Conservation (phyloP, 2,888 invertebrate species). For the Idaea dimidiata region DNA sequence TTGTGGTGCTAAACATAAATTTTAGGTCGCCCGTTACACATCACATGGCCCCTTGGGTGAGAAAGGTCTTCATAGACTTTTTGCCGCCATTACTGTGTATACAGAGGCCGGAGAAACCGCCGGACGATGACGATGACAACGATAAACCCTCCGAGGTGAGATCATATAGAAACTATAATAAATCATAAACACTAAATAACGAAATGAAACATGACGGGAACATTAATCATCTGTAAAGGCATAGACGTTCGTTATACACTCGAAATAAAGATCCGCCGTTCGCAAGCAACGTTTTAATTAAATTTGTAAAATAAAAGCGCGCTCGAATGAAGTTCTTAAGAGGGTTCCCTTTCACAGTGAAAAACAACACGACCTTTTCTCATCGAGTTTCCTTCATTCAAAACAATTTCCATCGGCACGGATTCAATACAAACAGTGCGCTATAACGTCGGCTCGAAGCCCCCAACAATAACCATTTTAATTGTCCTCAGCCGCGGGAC, state of each 20-base stretch:
- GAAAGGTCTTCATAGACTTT: slow-evolving; percentile 91
- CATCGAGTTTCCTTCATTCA: slow-evolving; percentile 60
- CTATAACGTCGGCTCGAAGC: slow-evolving; percentile 54
- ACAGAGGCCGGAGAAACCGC: slow-evolving; percentile 91
- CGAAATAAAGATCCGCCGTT: slow-evolving; percentile 39
- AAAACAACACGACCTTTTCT: slow-evolving; percentile 61
- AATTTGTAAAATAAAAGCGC: slow-evolving; percentile 63
- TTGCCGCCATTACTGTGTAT: slow-evolving; percentile 93
- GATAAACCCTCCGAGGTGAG: slow-evolving; percentile 78
- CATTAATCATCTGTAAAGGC: slow-evolving; percentile 45
- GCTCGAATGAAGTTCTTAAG: slow-evolving; percentile 57
- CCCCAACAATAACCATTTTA: slow-evolving; percentile 71
- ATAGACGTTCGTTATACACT: slow-evolving; percentile 37
- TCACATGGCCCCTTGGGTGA: slow-evolving; percentile 95
- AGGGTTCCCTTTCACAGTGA: slow-evolving; percentile 50
- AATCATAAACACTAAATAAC: slow-evolving; percentile 36
- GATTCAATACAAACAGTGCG: slow-evolving; percentile 65
- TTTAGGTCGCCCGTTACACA: slow-evolving; percentile 95
- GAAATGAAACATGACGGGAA: slow-evolving; percentile 35
- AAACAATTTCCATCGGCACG: slow-evolving; percentile 61
- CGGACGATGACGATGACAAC: slow-evolving; percentile 82
- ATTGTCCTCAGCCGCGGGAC: slow-evolving; percentile 65
- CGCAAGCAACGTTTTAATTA: slow-evolving; percentile 54
- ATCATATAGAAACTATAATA: slow-evolving; percentile 35
- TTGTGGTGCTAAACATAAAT: slow-evolving; percentile 96